Conservation (phyloP, 2,113 vertebrate genomes). For the Cyprinodon variegatus region DNA sequence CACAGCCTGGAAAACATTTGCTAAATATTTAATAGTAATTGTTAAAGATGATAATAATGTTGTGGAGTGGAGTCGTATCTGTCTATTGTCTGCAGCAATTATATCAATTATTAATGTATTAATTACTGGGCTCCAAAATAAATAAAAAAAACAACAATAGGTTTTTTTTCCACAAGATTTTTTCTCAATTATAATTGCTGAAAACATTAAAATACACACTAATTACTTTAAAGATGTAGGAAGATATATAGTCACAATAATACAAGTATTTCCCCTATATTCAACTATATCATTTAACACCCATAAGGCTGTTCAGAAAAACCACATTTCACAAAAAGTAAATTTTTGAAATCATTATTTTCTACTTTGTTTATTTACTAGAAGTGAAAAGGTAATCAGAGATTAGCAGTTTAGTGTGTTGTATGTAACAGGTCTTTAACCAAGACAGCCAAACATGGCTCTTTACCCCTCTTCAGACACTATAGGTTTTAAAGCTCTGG, state of each 20-base stretch:
- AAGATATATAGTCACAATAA: not conserved
- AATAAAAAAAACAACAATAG: slow-evolving; percentile 11
- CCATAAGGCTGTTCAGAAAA: not conserved
- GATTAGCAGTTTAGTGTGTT: too few relatives aligned
- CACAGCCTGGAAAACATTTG: slow-evolving; percentile 43
- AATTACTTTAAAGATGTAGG: not conserved
- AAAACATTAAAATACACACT: not conserved
- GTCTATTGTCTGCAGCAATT: slow-evolving; percentile 25
- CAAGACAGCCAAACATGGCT: too few relatives aligned
- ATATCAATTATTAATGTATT: slow-evolving; percentile 3
- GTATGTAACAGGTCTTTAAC: too few relatives aligned
- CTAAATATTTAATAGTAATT: slow-evolving; percentile 50
- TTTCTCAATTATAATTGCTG: slow-evolving; percentile 1
- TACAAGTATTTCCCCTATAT: not conserved
- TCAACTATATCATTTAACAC: not conserved
- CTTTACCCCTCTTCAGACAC: too few relatives aligned
- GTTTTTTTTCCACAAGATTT: slow-evolving; percentile 16
- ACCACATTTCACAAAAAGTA: not conserved
- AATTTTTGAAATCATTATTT: not conserved
- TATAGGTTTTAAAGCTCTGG: too few relatives aligned
- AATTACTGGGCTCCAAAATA: slow-evolving; percentile 20
- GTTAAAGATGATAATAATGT: slow-evolving; percentile 38
- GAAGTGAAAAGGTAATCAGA: not conserved
- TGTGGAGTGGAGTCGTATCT: slow-evolving; percentile 11
- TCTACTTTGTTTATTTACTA: not conserved